These are phyloP conservation scores for Chitala chitala DNA, from an alignment of 2,113 vertebrate genomes.

Conservation along the genomic window DNA sequence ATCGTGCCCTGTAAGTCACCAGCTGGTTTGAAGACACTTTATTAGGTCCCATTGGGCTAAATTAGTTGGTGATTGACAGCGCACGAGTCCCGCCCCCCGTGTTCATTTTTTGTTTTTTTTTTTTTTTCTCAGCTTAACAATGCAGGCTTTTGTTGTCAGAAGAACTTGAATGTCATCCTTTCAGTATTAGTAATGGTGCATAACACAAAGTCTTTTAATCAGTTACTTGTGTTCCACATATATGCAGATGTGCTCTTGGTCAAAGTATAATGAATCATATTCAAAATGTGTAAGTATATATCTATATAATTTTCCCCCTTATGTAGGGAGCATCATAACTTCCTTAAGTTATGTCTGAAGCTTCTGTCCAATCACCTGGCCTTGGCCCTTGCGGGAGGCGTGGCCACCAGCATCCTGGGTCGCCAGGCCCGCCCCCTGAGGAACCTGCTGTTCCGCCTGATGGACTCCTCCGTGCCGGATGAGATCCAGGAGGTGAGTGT, in stretches of 20 bases:
- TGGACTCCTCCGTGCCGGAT: slow-evolving; percentile 96
- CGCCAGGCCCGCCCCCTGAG: slow-evolving; percentile 88
- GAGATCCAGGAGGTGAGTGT: slow-evolving; percentile 89
- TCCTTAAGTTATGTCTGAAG: slow-evolving; percentile 90
- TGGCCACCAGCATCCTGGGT: slow-evolving; percentile 94
- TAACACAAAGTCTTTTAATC: neutral
- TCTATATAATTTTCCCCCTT: neutral
- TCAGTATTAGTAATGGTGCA: neutral
- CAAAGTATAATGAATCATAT: too few relatives aligned
- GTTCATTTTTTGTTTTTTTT: too few relatives aligned
- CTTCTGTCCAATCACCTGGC: slow-evolving; percentile 94
- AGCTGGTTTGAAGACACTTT: too few relatives aligned
- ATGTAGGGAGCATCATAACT: slow-evolving; percentile 88
- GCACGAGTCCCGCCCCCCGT: neutral
- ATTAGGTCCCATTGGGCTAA: too few relatives aligned
- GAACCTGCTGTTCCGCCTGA: slow-evolving; percentile 88
- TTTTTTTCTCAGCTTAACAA: too few relatives aligned
- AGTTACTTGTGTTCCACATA: neutral
- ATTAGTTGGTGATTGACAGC: neutral
- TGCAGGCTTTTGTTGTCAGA: too few relatives aligned
- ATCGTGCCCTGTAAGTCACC: too few relatives aligned
- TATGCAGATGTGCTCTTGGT: neutral
- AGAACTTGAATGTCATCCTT: too few relatives aligned
- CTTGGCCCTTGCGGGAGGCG: slow-evolving; percentile 88
- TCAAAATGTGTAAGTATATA: too few relatives aligned